Evolutionary conservation across 1,140 invertebrate genomes (phyloP).

Genomic region (Bombus impatiens): DNA sequence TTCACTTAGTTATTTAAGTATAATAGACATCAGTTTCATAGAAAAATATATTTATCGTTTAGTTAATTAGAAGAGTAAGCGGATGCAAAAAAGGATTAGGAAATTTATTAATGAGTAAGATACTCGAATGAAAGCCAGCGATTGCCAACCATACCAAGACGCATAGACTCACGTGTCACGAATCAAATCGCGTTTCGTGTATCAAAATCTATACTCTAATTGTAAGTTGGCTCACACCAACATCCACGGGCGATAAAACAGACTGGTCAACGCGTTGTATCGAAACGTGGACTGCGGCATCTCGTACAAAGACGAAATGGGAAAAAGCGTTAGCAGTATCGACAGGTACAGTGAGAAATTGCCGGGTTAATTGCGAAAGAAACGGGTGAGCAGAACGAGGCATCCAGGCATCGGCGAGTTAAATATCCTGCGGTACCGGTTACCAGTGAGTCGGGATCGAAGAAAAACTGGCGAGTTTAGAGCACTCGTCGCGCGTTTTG

Average conservation of each 20-base stretch:
- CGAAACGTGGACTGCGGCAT: too few relatives aligned
- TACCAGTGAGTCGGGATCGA: neutral
- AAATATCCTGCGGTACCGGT: slow-evolving; percentile 53
- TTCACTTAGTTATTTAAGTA: too few relatives aligned
- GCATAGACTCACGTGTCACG: neutral
- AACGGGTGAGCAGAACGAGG: slow-evolving; percentile 35
- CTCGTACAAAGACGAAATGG: slow-evolving; percentile 35
- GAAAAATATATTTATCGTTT: neutral
- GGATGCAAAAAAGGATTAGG: too few relatives aligned
- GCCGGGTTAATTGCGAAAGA: slow-evolving; percentile 60
- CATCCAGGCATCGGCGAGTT: slow-evolving; percentile 39
- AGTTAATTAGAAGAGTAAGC: too few relatives aligned
- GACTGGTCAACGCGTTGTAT: too few relatives aligned
- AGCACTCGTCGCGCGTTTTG: slow-evolving; percentile 22
- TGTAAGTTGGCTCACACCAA: too few relatives aligned
- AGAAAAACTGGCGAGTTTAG: slow-evolving; percentile 51
- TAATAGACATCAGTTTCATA: neutral
- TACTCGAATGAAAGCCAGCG: too few relatives aligned
- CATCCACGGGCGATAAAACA: too few relatives aligned
- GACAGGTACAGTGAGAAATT: slow-evolving; percentile 65
- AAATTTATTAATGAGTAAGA: too few relatives aligned
- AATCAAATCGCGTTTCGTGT: too few relatives aligned
- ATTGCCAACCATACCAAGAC: neutral
- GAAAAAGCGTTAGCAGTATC: slow-evolving; percentile 54
- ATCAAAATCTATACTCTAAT: too few relatives aligned